Evolutionary conservation across 2,888 invertebrate genomes (phyloP), one percentile per base, ranked within the genome.

Genomic region (Norana najaformis): DNA sequence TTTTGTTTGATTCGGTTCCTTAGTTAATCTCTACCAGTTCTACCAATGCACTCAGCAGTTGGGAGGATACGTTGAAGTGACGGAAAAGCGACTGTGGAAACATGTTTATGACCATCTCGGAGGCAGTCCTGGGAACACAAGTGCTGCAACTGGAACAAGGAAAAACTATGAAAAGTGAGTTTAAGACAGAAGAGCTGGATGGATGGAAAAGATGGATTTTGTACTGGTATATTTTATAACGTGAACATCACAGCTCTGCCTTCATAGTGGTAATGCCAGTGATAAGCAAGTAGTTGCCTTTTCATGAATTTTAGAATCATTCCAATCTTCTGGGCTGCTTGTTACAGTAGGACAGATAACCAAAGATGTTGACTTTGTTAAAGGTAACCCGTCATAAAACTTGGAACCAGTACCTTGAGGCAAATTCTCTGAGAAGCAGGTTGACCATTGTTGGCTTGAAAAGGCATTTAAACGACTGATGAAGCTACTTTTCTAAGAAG

Each of bases 101-200:
- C 96, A 96, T 0, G 96, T 97, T 92, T 97, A 97, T 93, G 96
- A 96, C 90, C 96, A 96, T 91, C 95, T 97, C 93, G 96, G 96
- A 69, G 97, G 96, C 18, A 96, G 96, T 93, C 96, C 96, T 37
- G 96, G 96, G 89, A 96, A 96, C 92, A 97, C 97, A 14, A 96
- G 96, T 94, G 97, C 97, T 92, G 97, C 97, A 83, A 97, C 97
- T 1, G 96, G 97, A 92, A 97, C 97, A 0, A 94, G 97, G 92
- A 95, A 97, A 90, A 97, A 97, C 94, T 97, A 97, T 93, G 97
- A 97, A 95, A 96, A 96, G 97, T 96, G 94, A 93, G 91, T 0
- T 69, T 69, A n/a, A 30, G 16, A 47, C 47, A 23, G 3, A 47
- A 47, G n/a, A 69, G n/a, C 69, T 69, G n/a, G n/a, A n/a, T n/a